A percentile compares a stretch with the other conserved stretches of the same genome.
Evolutionary conservation across 2,113 vertebrate species (phyloP).

Genomic region (Ammospiza caudacuta): DNA sequence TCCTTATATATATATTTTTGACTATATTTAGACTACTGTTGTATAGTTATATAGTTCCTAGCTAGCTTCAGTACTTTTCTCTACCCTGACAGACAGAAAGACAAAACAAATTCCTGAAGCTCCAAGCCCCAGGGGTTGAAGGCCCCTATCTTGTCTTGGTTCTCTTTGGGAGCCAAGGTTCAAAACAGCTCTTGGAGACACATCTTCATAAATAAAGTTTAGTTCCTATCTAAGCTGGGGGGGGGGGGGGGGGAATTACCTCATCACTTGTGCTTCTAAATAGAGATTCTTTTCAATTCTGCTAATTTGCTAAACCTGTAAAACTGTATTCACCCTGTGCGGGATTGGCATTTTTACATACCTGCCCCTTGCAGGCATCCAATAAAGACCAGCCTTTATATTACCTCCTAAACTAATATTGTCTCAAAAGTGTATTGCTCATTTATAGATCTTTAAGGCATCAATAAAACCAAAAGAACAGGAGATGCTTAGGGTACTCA

Average conservation of each 20-base stretch:
- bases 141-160: neutral
- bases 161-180: neutral
- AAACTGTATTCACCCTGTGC: neutral
- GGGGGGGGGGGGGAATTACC: too few relatives aligned
- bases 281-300: neutral
- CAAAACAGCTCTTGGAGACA: neutral
- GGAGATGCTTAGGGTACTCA: neutral
- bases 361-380: neutral
- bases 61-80: neutral
- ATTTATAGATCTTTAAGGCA: neutral
- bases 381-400: neutral
- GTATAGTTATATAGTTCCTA: neutral
- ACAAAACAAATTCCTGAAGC: neutral
- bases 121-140: neutral
- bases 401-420: neutral
- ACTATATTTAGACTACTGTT: neutral
- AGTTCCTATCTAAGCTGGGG: neutral
- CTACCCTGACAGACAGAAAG: neutral
- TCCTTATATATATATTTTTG: neutral
- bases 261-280: neutral
- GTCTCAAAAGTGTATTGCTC: neutral
- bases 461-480: neutral
- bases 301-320: neutral
- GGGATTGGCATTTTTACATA: neutral
- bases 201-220: neutral